Base-by-base conservation (phyloP, 1,140 invertebrate species). In the Bombus sylvicola region DNA sequence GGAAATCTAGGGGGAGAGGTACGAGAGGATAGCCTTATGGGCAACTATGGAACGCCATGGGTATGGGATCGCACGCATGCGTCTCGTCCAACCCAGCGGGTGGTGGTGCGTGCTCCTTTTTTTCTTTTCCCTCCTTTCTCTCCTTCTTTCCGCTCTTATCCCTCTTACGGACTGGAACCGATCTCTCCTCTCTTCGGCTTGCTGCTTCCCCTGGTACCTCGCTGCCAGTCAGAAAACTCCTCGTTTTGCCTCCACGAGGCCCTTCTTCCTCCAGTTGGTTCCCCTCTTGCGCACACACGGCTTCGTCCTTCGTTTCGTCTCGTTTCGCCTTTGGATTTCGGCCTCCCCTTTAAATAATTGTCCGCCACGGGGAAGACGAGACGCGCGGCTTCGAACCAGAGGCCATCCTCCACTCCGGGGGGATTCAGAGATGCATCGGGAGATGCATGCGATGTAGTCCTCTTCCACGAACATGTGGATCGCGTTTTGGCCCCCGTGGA, bases 11-110 rank as follows among this genome's bases (percentile, higher is more conserved):
- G 62, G 47, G 59, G 47, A 41, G 64, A 68, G 75, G 34, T 62
- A 64, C 71, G 43, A 18, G 77, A 39, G 31, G 88, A 85, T 90
- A 92, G 88, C 86, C 78, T 89, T 85, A 87, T 85, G 82, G 86
- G 86, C 69, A 88, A 83, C 76, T 76, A 89, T 64, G 91, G 88
- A 85, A 92, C 88, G 90, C 90, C 91, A 85, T 89, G 91, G 91
- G 91, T 90, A 86, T 89, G 91, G 91, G 91, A 94, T 94, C 91
- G 92, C 92, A 93, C 91, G 91, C 91, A 92, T 92, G 91, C 92
- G 91, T 92, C 92, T 93, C 91, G 91, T 92, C 90, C 87, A 82
- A 75, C 93, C 91, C 94, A 94, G 93, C 93, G 94, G 94, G 94
- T 93, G 94, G 94, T 89, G 86, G 89, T 91, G 86, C 66, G 74